Conservation (phyloP, 2,113 vertebrate genomes). For the Muntiacus reevesi region DNA sequence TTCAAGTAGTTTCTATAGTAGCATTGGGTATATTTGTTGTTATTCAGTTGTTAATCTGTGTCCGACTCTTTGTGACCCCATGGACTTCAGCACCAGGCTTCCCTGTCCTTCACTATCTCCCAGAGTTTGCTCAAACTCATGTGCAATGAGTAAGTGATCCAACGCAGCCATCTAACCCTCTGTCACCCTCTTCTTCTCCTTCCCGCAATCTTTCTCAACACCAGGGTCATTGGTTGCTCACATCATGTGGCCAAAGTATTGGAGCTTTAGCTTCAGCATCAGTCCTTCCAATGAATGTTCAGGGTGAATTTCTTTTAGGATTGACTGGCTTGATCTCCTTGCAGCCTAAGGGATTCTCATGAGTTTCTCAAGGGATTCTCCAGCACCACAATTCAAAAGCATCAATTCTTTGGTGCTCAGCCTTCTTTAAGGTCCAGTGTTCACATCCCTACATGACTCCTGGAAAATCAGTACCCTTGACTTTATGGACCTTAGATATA, state of each 20-base stretch:
- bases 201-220: not conserved
- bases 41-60: not conserved
- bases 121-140: not conserved
- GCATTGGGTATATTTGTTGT: not conserved
- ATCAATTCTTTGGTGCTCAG: accelerated
- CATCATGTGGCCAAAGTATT: not conserved
- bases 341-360: not conserved
- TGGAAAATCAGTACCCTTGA: not conserved
- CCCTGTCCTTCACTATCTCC: not conserved
- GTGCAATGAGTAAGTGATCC: not conserved
- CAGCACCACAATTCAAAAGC: not conserved
- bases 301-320: not conserved
- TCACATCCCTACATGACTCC: not conserved
- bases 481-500: not conserved
- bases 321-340: not conserved
- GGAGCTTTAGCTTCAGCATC: not conserved
- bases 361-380: not conserved
- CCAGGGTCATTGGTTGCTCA: not conserved
- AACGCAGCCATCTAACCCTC: not conserved
- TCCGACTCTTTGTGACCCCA: not conserved
- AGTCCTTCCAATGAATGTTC: not conserved
- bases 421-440: not conserved
- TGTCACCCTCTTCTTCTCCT: not conserved
- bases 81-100: not conserved
- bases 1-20: not conserved